A percentile compares a stretch with the other conserved stretches of the same genome.
Conservation (phyloP, 2,888 invertebrate genomes). For the Eretmocerus hayati region DNA sequence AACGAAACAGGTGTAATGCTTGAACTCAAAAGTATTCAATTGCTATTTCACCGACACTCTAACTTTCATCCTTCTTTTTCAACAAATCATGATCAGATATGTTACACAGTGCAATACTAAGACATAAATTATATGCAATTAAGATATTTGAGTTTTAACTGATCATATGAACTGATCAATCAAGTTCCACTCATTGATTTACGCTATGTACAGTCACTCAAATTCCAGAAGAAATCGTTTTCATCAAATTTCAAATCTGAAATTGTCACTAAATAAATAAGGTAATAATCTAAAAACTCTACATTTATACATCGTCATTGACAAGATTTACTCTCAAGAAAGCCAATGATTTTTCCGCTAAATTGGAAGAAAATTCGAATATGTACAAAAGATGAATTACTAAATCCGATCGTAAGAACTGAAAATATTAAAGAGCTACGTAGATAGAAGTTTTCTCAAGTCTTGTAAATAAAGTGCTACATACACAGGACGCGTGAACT, state of each 20-base stretch:
- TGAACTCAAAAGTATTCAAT: constrained; percentile 1
- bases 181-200: background rate
- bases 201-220: constrained; percentile 14
- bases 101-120: no score
- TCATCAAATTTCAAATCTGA: constrained; percentile 8
- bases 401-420: no score
- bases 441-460: no score
- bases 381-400: no score
- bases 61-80: background rate
- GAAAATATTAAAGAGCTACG: no score
- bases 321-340: background rate
- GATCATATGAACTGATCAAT: constrained; percentile 4
- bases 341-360: no score
- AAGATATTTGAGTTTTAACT: background rate
- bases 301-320: constrained; percentile 13
- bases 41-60: background rate
- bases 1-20: constrained; percentile 11
- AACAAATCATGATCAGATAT: constrained; percentile 5
- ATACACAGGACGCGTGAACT: no score
- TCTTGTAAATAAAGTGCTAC: no score
- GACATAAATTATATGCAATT: constrained; percentile 3
- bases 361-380: no score
- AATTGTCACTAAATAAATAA: constrained; percentile 4
- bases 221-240: constrained; percentile 4
- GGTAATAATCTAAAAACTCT: constrained; percentile 6